A percentile compares a stretch with the other conserved stretches of the same genome.
These are phyloP conservation scores for Epizoanthus rinbou DNA, from an alignment of 92 coral and sea anemone species.

Conservation along the genomic window DNA sequence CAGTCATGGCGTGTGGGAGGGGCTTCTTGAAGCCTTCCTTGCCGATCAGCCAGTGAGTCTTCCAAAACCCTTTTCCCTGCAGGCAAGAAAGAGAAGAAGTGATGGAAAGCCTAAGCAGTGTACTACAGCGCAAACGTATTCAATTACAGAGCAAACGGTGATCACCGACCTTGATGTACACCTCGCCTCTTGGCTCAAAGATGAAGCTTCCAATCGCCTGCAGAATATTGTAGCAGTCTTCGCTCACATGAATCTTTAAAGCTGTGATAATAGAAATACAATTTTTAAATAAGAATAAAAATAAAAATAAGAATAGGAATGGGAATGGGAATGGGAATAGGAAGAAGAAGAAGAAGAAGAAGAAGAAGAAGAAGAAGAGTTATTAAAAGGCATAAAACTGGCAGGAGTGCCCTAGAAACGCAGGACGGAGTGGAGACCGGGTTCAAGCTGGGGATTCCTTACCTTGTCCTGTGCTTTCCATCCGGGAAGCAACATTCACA, in stretches of 20 bases:
- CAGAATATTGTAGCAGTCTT: conserved; percentile 76
- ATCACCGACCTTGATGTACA: conserved; percentile 69
- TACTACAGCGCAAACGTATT: not conserved
- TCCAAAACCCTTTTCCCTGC: conserved; percentile 88
- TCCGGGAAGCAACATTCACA: conserved; percentile 37
- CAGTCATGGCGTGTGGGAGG: conserved; percentile 87
- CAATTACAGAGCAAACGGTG: not conserved
- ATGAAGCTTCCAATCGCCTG: conserved; percentile 78
- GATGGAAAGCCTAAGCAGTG: too few relatives aligned
- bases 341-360: too few relatives aligned
- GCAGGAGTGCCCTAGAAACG: too few relatives aligned
- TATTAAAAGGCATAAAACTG: too few relatives aligned
- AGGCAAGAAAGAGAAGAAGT: not conserved
- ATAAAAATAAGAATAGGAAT: too few relatives aligned
- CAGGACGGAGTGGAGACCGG: too few relatives aligned
- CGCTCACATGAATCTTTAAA: conserved; percentile 85
- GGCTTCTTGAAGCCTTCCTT: conserved; percentile 81
- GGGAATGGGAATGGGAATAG: too few relatives aligned
- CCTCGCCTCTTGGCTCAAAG: conserved; percentile 76
- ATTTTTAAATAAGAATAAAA: not conserved
- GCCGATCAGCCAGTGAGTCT: conserved; percentile 82
- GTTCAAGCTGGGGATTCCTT: too few relatives aligned
- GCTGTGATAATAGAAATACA: conserved; percentile 44
- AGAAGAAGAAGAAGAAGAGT: too few relatives aligned
- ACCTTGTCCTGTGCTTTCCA: conserved; percentile 45